Evolutionary conservation across 2,888 invertebrate species (phyloP).

Genomic region (Monopis laevigella): DNA sequence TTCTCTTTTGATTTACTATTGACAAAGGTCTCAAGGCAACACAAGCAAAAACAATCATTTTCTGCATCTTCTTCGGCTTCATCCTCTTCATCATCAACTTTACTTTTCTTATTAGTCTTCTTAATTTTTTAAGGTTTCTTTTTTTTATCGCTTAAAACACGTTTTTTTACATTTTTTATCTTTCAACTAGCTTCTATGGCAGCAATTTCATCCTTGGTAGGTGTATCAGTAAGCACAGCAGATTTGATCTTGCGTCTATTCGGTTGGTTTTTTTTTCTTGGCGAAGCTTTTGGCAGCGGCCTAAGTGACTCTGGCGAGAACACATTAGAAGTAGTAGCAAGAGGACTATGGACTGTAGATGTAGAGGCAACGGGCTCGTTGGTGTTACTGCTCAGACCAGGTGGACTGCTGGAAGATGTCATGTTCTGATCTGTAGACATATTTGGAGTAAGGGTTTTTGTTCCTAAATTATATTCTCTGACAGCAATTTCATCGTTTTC

Average conservation of each 20-base stretch:
- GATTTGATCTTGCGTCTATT: constrained; percentile 25
- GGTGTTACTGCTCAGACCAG: too few species aligned
- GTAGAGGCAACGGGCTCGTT: too few species aligned
- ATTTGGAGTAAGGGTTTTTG: too few species aligned
- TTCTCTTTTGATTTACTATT: constrained; percentile 17
- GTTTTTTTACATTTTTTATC: constrained; percentile 21
- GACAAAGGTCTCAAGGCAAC: constrained; percentile 14
- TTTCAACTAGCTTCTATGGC: constrained; percentile 22
- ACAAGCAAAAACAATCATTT: constrained; percentile 16
- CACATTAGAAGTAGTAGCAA: too few species aligned
- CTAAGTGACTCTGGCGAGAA: too few species aligned
- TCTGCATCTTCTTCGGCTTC: constrained; percentile 12
- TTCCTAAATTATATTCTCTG: too few species aligned
- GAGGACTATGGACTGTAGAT: too few species aligned
- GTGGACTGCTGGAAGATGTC: too few species aligned
- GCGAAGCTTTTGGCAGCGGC: too few species aligned
- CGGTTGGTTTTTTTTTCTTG: constrained; percentile 22
- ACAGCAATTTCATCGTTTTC: too few species aligned
- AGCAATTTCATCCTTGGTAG: constrained; percentile 24
- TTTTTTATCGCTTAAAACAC: constrained; percentile 17
- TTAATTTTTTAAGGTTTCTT: constrained; percentile 16
- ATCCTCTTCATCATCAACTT: constrained; percentile 13
- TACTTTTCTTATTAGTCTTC: constrained; percentile 17
- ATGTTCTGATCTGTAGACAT: too few species aligned
- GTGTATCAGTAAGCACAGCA: constrained; percentile 25